Evolutionary conservation across 2,113 vertebrate species (phyloP).

Genomic region (Malurus cyaneus): DNA sequence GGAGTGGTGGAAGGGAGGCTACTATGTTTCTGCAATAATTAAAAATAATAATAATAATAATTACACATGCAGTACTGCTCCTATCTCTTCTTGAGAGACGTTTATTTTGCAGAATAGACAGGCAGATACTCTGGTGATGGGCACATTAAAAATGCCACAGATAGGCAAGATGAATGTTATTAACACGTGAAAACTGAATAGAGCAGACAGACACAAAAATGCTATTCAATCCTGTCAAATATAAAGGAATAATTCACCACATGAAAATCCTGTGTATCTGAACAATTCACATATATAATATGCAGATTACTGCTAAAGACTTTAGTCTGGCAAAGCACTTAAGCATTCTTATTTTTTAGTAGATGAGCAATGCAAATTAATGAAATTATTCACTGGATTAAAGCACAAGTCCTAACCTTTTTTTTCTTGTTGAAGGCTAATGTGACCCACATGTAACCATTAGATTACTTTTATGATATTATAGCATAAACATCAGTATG

Average conservation of each 20-base stretch:
- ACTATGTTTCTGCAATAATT: conserved; percentile 26
- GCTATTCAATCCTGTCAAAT: neutral
- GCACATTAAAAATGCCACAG: conserved; percentile 32
- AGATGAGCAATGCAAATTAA: neutral
- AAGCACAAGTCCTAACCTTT: neutral
- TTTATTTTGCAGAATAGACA: conserved; percentile 67
- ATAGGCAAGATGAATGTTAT: conserved; percentile 43
- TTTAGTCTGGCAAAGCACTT: conserved; percentile 1
- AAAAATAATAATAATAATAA: conserved; percentile 42
- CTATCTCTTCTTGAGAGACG: conserved; percentile 66
- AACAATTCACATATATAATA: neutral
- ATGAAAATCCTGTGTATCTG: neutral
- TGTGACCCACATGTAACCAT: neutral
- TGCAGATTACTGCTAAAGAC: neutral
- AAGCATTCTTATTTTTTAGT: neutral
- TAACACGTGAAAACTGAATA: conserved; percentile 52
- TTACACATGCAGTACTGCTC: conserved; percentile 61
- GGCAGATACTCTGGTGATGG: conserved; percentile 1
- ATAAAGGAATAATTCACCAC: conserved; percentile 33
- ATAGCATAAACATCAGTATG: neutral
- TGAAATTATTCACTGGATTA: neutral
- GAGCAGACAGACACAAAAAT: conserved; percentile 34
- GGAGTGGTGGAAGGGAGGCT: conserved; percentile 36
- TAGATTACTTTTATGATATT: neutral
- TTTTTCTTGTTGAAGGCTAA: neutral